These are phyloP conservation scores for Ips typographus DNA, from an alignment of 1,140 invertebrate species.

Conservation along the genomic window DNA sequence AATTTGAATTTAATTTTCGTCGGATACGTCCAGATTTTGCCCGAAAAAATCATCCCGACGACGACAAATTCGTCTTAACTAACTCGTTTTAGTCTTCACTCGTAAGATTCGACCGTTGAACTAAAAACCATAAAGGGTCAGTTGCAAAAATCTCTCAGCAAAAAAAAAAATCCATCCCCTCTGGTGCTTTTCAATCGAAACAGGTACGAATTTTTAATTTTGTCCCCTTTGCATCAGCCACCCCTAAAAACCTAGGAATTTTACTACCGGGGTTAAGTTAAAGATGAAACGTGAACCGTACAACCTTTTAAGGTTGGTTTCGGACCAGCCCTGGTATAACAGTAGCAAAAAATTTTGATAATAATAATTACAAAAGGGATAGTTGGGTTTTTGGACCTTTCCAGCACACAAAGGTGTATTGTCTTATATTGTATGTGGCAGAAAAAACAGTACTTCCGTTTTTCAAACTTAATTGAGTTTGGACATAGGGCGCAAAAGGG, in stretches of 20 bases:
- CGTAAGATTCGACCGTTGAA: constrained; percentile 24
- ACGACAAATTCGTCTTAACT: constrained; percentile 1
- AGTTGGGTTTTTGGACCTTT: constrained; percentile 26
- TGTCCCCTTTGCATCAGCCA: constrained; percentile 13
- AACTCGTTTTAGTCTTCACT: constrained; percentile 5
- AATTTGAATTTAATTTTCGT: constrained; percentile 29
- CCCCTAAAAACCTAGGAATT: background rate
- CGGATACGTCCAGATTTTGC: constrained; percentile 24
- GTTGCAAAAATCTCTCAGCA: constrained; percentile 31
- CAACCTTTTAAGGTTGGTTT: no score
- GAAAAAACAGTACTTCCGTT: constrained; percentile 31
- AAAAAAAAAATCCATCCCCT: constrained; percentile 30
- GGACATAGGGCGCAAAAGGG: constrained; percentile 23
- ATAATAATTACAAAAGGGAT: constrained; percentile 22
- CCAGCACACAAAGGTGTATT: constrained; percentile 21
- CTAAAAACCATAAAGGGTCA: constrained; percentile 32
- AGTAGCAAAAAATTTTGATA: constrained; percentile 21
- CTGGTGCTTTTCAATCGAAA: constrained; percentile 29
- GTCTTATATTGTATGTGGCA: constrained; percentile 20
- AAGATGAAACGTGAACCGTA: background rate
- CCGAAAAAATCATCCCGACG: constrained; percentile 31
- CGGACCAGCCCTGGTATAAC: constrained; percentile 5
- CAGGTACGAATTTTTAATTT: constrained; percentile 37
- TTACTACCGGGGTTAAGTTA: background rate
- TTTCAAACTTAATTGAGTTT: constrained; percentile 34